phyloP scores from a whole-genome alignment of 2,113 vertebrate genomes.

The Dicerorhinus sumatrensis region DNA sequence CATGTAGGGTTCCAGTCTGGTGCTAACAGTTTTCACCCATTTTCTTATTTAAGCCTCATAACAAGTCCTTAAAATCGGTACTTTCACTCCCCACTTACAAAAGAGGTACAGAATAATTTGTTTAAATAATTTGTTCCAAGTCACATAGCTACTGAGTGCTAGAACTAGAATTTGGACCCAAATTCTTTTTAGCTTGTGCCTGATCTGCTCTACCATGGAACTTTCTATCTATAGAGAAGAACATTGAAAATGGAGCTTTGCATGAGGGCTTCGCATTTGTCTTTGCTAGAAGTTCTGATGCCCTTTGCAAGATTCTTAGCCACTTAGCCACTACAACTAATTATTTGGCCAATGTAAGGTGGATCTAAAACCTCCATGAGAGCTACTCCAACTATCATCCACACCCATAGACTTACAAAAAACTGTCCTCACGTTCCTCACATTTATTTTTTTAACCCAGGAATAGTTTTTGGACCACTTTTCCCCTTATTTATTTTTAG shows the following conservation, averaged over 20 bases:
- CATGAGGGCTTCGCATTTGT: background rate
- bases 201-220: background rate
- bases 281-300: background rate
- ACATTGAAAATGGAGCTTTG: conserved; percentile 5
- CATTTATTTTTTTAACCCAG: background rate
- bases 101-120: background rate
- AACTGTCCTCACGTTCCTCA: background rate
- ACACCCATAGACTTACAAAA: background rate
- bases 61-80: background rate
- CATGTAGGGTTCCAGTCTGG: background rate
- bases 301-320: background rate
- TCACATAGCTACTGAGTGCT: background rate
- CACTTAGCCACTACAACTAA: background rate
- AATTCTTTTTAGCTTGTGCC: background rate
- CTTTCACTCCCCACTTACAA: background rate
- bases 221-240: background rate
- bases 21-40: background rate
- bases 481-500: background rate
- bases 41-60: conserved; percentile 23
- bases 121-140: background rate
- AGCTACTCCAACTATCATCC: background rate
- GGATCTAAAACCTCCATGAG: background rate
- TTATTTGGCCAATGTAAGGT: background rate
- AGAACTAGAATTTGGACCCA: background rate
- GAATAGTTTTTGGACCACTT: background rate